A percentile compares a stretch with the other conserved stretches of the same genome.
Conservation (phyloP, 2,797 vertebrate genomes). For the Alectoris magna region DNA sequence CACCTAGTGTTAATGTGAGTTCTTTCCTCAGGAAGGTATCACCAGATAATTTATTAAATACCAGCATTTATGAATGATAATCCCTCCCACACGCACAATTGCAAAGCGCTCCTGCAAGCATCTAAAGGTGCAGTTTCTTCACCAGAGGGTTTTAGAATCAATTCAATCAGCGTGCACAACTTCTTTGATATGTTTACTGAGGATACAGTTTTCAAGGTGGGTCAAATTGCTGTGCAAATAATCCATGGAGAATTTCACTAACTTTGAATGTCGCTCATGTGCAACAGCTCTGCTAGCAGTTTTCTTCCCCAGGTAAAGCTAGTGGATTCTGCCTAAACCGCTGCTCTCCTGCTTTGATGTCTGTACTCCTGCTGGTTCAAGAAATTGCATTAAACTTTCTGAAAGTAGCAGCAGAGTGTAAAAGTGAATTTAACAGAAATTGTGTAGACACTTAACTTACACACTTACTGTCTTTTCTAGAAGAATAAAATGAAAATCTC, state of each 20-base stretch:
- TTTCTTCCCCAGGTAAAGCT: neutral
- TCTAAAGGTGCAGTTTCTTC: neutral
- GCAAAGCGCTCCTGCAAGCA: neutral
- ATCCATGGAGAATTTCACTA: neutral
- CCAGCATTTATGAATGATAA: neutral
- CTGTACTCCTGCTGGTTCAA: constrained; percentile 30
- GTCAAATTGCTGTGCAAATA: neutral
- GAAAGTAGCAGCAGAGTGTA: constrained; percentile 13
- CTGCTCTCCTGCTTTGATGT: neutral
- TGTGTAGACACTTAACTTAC: neutral
- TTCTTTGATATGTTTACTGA: neutral
- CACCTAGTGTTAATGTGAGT: constrained; percentile 71
- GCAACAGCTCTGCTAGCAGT: neutral
- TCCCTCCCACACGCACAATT: neutral
- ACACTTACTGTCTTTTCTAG: constrained; percentile 15
- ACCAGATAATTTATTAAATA: neutral
- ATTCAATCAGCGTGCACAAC: neutral
- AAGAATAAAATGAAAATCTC: constrained; percentile 35
- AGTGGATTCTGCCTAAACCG: neutral
- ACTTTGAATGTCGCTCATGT: neutral
- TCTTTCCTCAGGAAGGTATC: constrained; percentile 30
- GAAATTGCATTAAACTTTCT: constrained; percentile 18
- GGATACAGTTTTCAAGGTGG: neutral
- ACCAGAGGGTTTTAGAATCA: neutral
- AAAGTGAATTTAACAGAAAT: constrained; percentile 43